Evolutionary conservation across 2,888 invertebrate genomes (phyloP), one percentile per base, ranked within the genome.

Genomic region (Lithophane leautieri): DNA sequence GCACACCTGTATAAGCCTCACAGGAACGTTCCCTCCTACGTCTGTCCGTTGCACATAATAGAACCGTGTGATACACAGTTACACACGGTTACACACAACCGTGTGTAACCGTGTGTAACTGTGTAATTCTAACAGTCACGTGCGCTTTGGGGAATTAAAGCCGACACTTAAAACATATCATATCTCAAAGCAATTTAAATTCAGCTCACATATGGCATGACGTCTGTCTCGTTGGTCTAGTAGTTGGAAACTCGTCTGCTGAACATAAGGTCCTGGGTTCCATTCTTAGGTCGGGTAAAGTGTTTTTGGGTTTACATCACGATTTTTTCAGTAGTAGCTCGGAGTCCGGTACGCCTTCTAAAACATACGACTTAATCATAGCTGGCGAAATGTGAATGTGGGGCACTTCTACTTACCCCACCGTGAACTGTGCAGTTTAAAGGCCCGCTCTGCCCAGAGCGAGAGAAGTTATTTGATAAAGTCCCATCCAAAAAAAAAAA

Each of bases 101-200:
- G 25, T 42, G 16, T 50, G 25, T 56, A 25, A n/a, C 66, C 54
- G 12, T 54, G 25, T 56, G 16, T 63, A 66, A 52, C 12, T 11
- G 40, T 71, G 40, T 76, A 40, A 47, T 42, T 70, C 42, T 50
- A n/a, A 61, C 47, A 62, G 63, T 47, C 77, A 73, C 56, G 70
- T 81, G 52, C 25, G 28, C 73, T 73, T 70, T 40, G 14, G 71
- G 73, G 69, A 78, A 78, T 85, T 73, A 85, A 73, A 81, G n/a
- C 56, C 69, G 60, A 68, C 71, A 66, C 54, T 62, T 71, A 42
- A 76, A 71, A 62, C 69, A 73, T 83, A 66, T 78, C 42, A 85
- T 78, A 78, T 77, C 68, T 72, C 47, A 66, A 63, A 78, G 60
- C 65, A 70, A 79, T 85, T 77, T 77, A 77, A 73, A 75, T 75